Evolutionary conservation across 1,140 invertebrate species (phyloP).

Genomic region (Myzus persicae): DNA sequence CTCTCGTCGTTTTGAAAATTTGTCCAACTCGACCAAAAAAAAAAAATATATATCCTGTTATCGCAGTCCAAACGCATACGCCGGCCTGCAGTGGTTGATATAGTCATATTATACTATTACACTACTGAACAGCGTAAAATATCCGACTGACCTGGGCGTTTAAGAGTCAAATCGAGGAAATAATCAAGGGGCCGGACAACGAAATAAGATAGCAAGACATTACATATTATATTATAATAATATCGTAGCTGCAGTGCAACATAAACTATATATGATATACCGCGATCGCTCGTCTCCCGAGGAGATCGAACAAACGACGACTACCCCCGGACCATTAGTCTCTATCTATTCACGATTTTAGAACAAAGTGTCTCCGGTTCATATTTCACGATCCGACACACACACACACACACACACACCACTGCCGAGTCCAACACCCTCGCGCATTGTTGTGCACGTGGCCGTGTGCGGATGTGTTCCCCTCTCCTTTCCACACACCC

Average conservation of each 20-base stretch:
- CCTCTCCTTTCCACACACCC: too few species aligned
- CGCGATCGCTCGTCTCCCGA: background rate
- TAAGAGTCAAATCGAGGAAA: background rate
- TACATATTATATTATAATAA: too few species aligned
- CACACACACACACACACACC: background rate
- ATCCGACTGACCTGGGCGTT: background rate
- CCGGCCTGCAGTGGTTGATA: background rate
- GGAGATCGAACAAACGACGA: background rate
- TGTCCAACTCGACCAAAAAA: background rate
- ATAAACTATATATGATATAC: background rate
- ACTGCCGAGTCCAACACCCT: background rate
- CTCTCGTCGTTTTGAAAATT: background rate
- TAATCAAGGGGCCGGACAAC: background rate
- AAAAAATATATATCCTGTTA: background rate
- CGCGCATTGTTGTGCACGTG: background rate
- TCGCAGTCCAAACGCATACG: too few species aligned
- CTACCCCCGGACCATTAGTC: constrained; percentile 18
- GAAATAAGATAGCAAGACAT: background rate
- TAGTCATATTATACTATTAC: background rate
- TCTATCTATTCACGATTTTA: constrained; percentile 34
- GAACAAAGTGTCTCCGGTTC: constrained; percentile 55
- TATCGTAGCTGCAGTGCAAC: background rate
- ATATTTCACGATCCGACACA: constrained; percentile 46
- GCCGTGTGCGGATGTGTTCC: background rate
- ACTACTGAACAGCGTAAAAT: background rate